A percentile compares a stretch with the other conserved stretches of the same genome.
phyloP scores from a whole-genome alignment of 2,113 vertebrate genomes.

The Aphelocoma coerulescens region DNA sequence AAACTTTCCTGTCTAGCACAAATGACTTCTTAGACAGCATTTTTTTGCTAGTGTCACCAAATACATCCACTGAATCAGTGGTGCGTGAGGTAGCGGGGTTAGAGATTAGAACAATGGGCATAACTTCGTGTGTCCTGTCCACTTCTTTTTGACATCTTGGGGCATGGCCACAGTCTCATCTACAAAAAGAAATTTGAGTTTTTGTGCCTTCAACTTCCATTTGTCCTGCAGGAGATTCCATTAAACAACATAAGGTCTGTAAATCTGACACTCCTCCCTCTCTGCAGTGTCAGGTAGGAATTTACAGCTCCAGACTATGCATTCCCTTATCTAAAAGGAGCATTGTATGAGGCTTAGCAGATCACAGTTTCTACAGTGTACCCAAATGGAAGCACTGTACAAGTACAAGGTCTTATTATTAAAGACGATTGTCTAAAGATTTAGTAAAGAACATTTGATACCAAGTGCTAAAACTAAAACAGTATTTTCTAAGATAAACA shows the following conservation, averaged over 20 bases:
- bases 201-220: not conserved
- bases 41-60: not conserved
- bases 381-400: not conserved
- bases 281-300: not conserved
- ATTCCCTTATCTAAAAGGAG: not conserved
- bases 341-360: slow-evolving; percentile 2
- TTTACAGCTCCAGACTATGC: not conserved
- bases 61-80: not conserved
- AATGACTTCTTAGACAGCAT: not conserved
- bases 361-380: not conserved
- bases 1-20: not conserved
- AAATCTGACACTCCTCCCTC: not conserved
- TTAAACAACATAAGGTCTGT: not conserved
- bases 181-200: not conserved
- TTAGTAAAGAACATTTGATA: slow-evolving; percentile 11
- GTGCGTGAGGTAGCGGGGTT: fast-evolving
- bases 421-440: not conserved
- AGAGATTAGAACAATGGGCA: not conserved
- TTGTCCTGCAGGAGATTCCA: not conserved
- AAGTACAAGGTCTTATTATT: not conserved
- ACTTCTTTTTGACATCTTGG: not conserved
- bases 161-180: not conserved
- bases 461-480: not conserved
- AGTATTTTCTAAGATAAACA: not conserved
- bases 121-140: not conserved